These are phyloP conservation scores for Drosophila hamatofila DNA, from an alignment of 2,888 invertebrate genomes.

Conservation along the genomic window DNA sequence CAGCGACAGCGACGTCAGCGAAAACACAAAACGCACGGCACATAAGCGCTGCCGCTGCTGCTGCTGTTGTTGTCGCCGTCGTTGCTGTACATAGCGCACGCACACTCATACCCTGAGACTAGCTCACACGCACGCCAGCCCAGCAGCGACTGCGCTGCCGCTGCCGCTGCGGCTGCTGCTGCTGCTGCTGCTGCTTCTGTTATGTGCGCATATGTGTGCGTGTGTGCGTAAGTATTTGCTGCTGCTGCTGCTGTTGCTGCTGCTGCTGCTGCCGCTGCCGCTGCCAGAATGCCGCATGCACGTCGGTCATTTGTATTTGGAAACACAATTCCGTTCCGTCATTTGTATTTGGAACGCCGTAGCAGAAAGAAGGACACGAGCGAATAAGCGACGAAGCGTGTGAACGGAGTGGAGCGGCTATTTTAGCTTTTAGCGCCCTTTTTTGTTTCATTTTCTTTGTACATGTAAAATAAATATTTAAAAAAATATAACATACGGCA, in stretches of 20 bases:
- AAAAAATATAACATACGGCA: conserved; percentile 43
- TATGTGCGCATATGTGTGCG: conserved; percentile 23
- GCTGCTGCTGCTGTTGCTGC: conserved; percentile 26
- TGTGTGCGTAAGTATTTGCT: conserved; percentile 27
- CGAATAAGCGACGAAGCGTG: conserved; percentile 76
- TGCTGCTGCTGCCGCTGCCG: conserved; percentile 34
- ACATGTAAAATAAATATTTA: conserved; percentile 48
- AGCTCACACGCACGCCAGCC: conserved; percentile 21
- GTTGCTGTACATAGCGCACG: conserved; percentile 53
- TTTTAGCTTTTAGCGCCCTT: conserved; percentile 84
- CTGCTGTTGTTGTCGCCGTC: conserved; percentile 15
- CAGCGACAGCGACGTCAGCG: conserved; percentile 40
- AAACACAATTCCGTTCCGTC: conserved; percentile 75
- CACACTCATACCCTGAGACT: conserved; percentile 27
- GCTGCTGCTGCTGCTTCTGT: conserved; percentile 28
- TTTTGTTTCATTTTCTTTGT: conserved; percentile 80
- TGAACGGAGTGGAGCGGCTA: conserved; percentile 81
- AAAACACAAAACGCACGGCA: conserved; percentile 53
- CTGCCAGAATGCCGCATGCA: conserved; percentile 66
- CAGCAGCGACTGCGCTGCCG: conserved; percentile 46
- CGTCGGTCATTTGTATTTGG: conserved; percentile 83
- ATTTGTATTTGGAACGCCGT: conserved; percentile 84
- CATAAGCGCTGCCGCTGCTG: conserved; percentile 44
- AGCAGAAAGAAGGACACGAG: conserved; percentile 82
- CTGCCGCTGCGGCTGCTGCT: conserved; percentile 36